Base-by-base conservation (phyloP, 1,140 invertebrate species). In the Ooceraea biroi region DNA sequence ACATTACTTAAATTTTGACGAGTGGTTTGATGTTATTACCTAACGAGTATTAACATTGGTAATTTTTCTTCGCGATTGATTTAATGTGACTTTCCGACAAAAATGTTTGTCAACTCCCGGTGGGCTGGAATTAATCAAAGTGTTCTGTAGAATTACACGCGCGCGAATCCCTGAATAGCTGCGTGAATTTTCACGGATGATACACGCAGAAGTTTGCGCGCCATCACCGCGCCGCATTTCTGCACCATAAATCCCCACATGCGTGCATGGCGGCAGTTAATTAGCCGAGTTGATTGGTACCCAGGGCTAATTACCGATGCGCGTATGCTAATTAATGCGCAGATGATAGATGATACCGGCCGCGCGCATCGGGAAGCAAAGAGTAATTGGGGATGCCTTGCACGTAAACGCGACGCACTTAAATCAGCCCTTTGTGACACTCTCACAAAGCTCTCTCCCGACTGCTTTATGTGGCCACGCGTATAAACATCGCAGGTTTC, bases 281-380 rank as follows among this genome's bases (percentile, higher is more conserved):
- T 80, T 80, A 80, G 65, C 76, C 57, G 76, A 80, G 65, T 80
- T 80, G 76, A 80, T 80, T 80, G 76, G 65, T 80, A 80, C 41
- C 76, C 65, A 71, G 63, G 50, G 36, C 48, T 58, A 80, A 80
- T 80, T 80, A 80, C 76, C 57, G 65, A 80, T 80, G 76, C 74
- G 22, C 76, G n/a, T 80, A 80, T 80, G 76, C 52, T 80, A 80
- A 80, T 80, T 80, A 80, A 80, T 80, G 76, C 25, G 50, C 69
- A 80, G 65, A 80, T 71, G 76, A 80, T 80, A 71, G 76, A 71
- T 80, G 65, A 80, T 71, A 46, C 50, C 69, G 19, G 11, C 52
- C 65, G 76, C 12, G 76, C 12, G 52, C 8, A 48, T 69, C 48
- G 50, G 36, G 65, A 58, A 27, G 41, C 36, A 55, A 71, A 80